Conservation (phyloP, 2,113 vertebrate species). For the Poicephalus gulielmi region DNA sequence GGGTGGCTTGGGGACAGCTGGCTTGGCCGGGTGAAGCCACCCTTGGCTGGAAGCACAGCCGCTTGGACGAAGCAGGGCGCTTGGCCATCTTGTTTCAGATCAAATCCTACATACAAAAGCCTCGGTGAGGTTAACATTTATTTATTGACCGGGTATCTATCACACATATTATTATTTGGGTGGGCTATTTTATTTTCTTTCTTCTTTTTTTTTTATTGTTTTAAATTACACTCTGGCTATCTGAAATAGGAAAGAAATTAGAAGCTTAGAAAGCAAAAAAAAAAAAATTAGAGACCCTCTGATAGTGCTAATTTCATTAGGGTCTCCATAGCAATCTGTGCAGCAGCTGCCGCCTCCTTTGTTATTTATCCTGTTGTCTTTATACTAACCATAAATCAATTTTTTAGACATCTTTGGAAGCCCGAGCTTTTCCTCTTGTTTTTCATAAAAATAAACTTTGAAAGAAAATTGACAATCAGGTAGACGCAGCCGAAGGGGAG, state of each 20-base stretch:
- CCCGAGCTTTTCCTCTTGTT: constrained; percentile 56
- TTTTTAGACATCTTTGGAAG: constrained; percentile 64
- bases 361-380: constrained; percentile 66
- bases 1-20: constrained; percentile 74
- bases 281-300: constrained; percentile 16
- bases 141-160: constrained; percentile 61
- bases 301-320: constrained; percentile 48
- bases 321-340: constrained; percentile 53
- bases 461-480: constrained; percentile 80
- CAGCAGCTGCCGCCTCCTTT: constrained; percentile 62
- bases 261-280: constrained; percentile 37
- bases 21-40: constrained; percentile 68
- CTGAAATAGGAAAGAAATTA: constrained; percentile 42
- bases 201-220: background rate
- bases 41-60: constrained; percentile 63
- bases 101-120: constrained; percentile 31
- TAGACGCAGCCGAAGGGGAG: constrained; percentile 30
- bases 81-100: constrained; percentile 67
- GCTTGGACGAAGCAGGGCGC: constrained; percentile 66
- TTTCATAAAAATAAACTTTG: constrained; percentile 65
- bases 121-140: constrained; percentile 49
- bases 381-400: constrained; percentile 67
- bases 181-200: background rate
- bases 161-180: constrained; percentile 13
- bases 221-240: constrained; percentile 2